A percentile compares a stretch with the other conserved stretches of the same genome.
phyloP scores from a whole-genome alignment of 2,113 vertebrate species.

The Balaeniceps rex region DNA sequence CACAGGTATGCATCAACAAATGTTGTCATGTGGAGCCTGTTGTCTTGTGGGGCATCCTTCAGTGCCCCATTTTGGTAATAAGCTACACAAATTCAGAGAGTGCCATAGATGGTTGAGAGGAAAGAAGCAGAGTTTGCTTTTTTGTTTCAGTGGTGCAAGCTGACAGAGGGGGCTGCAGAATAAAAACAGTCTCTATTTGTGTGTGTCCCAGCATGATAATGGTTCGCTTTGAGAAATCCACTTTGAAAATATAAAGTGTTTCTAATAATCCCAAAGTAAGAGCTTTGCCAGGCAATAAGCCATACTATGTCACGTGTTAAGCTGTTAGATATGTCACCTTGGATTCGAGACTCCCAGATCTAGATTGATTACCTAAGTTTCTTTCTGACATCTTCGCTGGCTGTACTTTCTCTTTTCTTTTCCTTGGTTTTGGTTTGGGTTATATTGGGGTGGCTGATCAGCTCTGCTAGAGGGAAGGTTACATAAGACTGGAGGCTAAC shows the following conservation, averaged over 20 bases:
- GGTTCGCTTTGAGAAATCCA: neutral
- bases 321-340: neutral
- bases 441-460: neutral
- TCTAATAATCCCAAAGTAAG: neutral
- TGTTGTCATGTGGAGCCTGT: neutral
- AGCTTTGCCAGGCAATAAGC: neutral
- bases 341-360: neutral
- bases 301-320: neutral
- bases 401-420: neutral
- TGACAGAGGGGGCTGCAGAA: neutral
- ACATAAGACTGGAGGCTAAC: neutral
- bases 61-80: neutral
- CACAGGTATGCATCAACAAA: neutral
- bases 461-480: neutral
- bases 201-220: neutral
- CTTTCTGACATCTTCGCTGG: neutral
- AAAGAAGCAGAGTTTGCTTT: neutral
- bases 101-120: neutral
- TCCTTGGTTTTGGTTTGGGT: neutral
- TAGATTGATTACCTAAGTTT: neutral
- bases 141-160: neutral
- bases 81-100: neutral
- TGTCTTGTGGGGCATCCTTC: neutral
- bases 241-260: neutral
- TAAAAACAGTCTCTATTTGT: neutral